Percentiles rank a stretch among this genome's conserved stretches.
These are phyloP conservation scores for Buteo buteo DNA, from an alignment of 2,113 vertebrate genomes.

Conservation along the genomic window DNA sequence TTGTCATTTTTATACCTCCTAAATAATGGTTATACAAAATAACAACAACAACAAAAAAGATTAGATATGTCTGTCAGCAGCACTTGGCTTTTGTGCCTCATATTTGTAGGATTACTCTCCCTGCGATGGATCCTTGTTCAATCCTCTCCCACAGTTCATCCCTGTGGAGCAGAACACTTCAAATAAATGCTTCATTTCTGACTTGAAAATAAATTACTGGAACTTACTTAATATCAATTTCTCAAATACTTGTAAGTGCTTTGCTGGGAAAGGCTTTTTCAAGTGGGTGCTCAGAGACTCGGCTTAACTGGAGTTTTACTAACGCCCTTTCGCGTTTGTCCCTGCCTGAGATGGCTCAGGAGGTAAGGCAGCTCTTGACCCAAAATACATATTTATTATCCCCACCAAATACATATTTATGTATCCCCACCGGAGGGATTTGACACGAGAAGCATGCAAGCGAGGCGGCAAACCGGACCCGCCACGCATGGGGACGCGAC, in stretches of 20 bases:
- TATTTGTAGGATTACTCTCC: neutral
- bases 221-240: neutral
- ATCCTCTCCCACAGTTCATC: neutral
- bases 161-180: neutral
- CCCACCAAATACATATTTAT: rapidly evolving
- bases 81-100: neutral
- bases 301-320: rapidly evolving
- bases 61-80: neutral
- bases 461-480: rapidly evolving
- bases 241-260: rapidly evolving
- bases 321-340: rapidly evolving
- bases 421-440: rapidly evolving
- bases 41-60: neutral
- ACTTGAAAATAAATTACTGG: neutral
- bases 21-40: neutral
- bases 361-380: neutral
- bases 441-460: rapidly evolving
- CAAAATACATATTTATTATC: rapidly evolving
- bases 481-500: rapidly evolving
- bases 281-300: neutral
- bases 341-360: rapidly evolving
- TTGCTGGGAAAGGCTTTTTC: neutral
- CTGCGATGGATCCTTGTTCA: neutral
- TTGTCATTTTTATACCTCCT: neutral
- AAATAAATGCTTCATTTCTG: neutral